Conservation (phyloP, 1,140 invertebrate species). For the Gonatopus flavifemur region DNA sequence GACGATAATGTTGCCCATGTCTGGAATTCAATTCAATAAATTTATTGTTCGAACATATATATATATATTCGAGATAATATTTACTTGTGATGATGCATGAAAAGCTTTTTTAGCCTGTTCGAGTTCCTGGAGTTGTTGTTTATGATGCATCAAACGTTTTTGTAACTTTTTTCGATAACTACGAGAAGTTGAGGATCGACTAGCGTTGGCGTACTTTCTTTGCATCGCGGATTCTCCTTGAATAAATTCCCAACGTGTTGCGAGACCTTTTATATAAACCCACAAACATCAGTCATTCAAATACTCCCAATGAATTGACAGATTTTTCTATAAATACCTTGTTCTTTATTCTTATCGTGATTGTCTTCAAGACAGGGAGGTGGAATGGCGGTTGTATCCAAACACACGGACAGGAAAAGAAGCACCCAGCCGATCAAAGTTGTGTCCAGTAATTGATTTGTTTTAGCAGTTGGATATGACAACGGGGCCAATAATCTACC, state of each 20-base stretch:
- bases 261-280: slow-evolving; percentile 54
- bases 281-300: not conserved
- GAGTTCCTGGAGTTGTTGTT: slow-evolving; percentile 72
- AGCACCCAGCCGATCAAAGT: slow-evolving; percentile 78
- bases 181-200: slow-evolving; percentile 51
- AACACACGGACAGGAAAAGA: slow-evolving; percentile 74
- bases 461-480: slow-evolving; percentile 47
- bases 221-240: slow-evolving; percentile 71
- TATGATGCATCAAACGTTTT: slow-evolving; percentile 70
- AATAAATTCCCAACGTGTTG: slow-evolving; percentile 78
- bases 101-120: slow-evolving; percentile 65
- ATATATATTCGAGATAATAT: slow-evolving; percentile 2
- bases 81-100: slow-evolving; percentile 61
- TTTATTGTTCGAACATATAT: slow-evolving; percentile 3
- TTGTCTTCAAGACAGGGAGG: slow-evolving; percentile 39
- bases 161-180: slow-evolving; percentile 70
- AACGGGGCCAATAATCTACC: slow-evolving; percentile 61
- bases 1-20: slow-evolving; percentile 44
- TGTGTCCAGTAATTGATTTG: slow-evolving; percentile 44
- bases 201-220: slow-evolving; percentile 57
- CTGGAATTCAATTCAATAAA: slow-evolving; percentile 14
- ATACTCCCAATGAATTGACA: not conserved
- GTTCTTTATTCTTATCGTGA: slow-evolving; percentile 51
- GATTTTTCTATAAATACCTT: slow-evolving; percentile 37
- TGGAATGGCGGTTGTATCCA: slow-evolving; percentile 61